These are phyloP conservation scores for Drosophila tani DNA, from an alignment of 1,140 invertebrate species.

Conservation along the genomic window DNA sequence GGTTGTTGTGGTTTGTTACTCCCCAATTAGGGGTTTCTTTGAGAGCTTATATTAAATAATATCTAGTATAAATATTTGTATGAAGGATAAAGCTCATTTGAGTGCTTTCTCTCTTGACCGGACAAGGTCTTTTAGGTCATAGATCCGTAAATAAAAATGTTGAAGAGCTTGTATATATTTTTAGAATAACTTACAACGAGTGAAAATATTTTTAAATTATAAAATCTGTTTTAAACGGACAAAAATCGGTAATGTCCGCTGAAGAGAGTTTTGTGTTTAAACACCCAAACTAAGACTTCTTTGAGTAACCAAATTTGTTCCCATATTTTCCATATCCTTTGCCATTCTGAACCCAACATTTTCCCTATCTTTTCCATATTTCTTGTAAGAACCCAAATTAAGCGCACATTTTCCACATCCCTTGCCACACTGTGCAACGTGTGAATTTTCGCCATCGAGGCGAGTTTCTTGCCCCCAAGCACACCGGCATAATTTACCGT, in stretches of 20 bases:
- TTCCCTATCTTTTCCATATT: background rate
- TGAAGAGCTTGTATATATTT: no score
- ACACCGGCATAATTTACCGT: conserved; percentile 81
- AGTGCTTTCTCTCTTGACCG: background rate
- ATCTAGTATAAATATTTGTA: no score
- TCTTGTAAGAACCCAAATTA: no score
- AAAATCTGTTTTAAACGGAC: background rate
- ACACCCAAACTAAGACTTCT: background rate
- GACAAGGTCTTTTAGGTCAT: background rate
- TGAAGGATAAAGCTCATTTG: no score
- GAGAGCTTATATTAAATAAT: no score
- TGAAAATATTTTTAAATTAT: no score
- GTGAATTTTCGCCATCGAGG: conserved; percentile 32
- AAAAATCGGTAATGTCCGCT: background rate
- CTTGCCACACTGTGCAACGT: conserved; percentile 41
- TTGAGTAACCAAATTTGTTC: background rate
- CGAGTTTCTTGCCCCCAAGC: conserved; percentile 40
- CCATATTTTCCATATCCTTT: background rate
- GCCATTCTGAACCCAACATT: background rate
- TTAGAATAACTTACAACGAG: no score
- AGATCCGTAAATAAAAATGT: no score
- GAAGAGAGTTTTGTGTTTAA: background rate
- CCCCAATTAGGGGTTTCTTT: background rate
- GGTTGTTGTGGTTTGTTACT: background rate
- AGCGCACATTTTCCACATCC: background rate